These are phyloP conservation scores for Drosophila ficusphila DNA, from an alignment of 1,140 invertebrate species.

Conservation along the genomic window DNA sequence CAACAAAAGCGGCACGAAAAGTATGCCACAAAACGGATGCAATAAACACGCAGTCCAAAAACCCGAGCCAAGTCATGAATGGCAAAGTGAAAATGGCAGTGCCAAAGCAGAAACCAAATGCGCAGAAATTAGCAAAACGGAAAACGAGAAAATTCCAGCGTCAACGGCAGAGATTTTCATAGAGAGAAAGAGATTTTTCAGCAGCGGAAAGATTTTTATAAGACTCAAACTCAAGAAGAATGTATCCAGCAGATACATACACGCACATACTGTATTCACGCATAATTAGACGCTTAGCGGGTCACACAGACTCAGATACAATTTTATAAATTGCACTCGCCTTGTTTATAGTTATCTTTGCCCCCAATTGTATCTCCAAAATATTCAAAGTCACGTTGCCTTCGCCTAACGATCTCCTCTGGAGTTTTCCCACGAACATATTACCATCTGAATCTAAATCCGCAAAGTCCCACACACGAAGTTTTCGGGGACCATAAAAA, in stretches of 20 bases:
- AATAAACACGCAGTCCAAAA: slow-evolving; percentile 61
- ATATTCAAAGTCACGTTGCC: slow-evolving; percentile 60
- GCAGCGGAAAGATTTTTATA: slow-evolving; percentile 15
- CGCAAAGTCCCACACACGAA: slow-evolving; percentile 34
- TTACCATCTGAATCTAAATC: slow-evolving; percentile 23
- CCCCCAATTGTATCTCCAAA: slow-evolving; percentile 33
- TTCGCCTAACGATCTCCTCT: slow-evolving; percentile 27
- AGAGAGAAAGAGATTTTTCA: slow-evolving; percentile 18
- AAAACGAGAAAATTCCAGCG: slow-evolving; percentile 53
- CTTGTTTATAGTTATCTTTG: slow-evolving; percentile 30
- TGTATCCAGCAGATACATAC: slow-evolving; percentile 19
- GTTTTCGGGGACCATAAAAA: slow-evolving; percentile 28
- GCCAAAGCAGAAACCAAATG: slow-evolving; percentile 41
- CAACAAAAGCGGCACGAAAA: slow-evolving; percentile 53
- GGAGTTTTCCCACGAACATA: slow-evolving; percentile 45
- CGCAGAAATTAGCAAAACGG: slow-evolving; percentile 52
- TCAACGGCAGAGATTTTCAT: slow-evolving; percentile 39
- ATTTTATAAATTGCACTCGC: slow-evolving; percentile 57
- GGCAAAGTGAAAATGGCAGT: slow-evolving; percentile 59
- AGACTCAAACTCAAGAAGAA: slow-evolving; percentile 6
- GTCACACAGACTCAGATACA: slow-evolving; percentile 29
- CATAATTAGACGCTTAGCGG: slow-evolving; percentile 40
- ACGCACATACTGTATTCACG: slow-evolving; percentile 14
- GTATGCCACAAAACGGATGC: slow-evolving; percentile 65
- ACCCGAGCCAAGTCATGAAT: slow-evolving; percentile 53